Base-by-base conservation (phyloP, 2,888 invertebrate species). In the Dolichomitus sp. region DNA sequence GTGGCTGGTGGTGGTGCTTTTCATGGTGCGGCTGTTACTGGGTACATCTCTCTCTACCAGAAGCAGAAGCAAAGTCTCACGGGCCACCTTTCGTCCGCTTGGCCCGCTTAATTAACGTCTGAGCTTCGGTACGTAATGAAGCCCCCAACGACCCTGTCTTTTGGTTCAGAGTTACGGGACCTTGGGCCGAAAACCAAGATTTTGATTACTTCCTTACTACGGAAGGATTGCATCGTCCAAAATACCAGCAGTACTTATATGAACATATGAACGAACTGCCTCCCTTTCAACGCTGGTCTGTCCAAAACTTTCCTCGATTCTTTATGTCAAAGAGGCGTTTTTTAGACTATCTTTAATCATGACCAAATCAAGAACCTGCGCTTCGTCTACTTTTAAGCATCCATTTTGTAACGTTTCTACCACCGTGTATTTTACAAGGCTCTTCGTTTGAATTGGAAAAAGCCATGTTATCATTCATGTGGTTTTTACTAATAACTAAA, bases 161-260 rank as follows among this genome's bases (percentile, higher is more conserved):
- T 90, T 89, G 89, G 85, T 83, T 86, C 81, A 80, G 59, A 87
- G 84, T 88, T 86, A 87, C 84, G 75, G 75, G 84, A 75, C 68
- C 66, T 72, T 65, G 68, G 40, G 11, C 68, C 68, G 57, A 81
- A 86, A 85, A 85, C 84, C 86, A 89, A 90, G 88, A 90, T 89
- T 91, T 88, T 91, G 88, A 92, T 92, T 92, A 92, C 89, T 88
- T 85, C 82, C 77, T 75, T 68, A 75, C 42, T 73, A 5, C 27
- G 61, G 76, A 73, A 70, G 17, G 23, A 37, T 30, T 42, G 42
- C 57, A 23, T 48, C 59, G 48, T 69, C 11, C 48, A 40, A 73
- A 77, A 66, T 61, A 40, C 40, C 50, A n/a, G 23, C 76, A 27
- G 12, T 17, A 42, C 37, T 19, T 37, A 61, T 37, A 19, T 12